These are phyloP conservation scores for Drosophila anomalata DNA, from an alignment of 2,888 invertebrate species.

Conservation along the genomic window DNA sequence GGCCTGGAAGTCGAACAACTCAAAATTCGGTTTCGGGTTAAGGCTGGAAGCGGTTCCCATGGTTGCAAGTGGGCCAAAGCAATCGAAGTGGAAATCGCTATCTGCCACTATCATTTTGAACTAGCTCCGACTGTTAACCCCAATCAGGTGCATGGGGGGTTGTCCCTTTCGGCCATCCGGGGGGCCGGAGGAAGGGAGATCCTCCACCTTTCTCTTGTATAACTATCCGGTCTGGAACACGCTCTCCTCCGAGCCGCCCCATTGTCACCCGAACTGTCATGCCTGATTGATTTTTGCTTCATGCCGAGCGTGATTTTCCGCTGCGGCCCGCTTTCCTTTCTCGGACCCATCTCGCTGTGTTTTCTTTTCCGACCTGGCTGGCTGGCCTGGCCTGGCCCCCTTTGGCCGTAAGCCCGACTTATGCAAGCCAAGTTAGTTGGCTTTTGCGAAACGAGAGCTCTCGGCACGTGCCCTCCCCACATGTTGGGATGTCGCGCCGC, in stretches of 20 bases:
- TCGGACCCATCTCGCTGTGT: background rate
- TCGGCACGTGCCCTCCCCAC: conserved; percentile 34
- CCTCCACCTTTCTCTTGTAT: conserved; percentile 11
- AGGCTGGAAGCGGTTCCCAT: background rate
- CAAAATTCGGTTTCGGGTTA: background rate
- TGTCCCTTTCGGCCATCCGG: too few relatives aligned
- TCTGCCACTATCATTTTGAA: background rate
- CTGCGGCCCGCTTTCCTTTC: conserved; percentile 23
- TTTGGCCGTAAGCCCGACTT: conserved; percentile 14
- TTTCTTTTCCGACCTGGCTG: conserved; percentile 6
- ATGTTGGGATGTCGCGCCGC: conserved; percentile 1
- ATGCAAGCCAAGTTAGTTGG: conserved; percentile 24
- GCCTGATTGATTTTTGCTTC: conserved; percentile 35
- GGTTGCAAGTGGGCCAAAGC: background rate
- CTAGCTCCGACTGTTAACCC: too few relatives aligned
- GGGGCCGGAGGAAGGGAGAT: background rate
- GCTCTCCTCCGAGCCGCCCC: too few relatives aligned
- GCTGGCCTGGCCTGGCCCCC: background rate
- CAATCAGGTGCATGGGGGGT: too few relatives aligned
- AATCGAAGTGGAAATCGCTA: background rate
- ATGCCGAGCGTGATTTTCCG: conserved; percentile 34
- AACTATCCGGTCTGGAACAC: conserved; percentile 2
- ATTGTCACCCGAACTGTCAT: conserved; percentile 8
- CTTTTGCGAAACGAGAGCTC: conserved; percentile 24
- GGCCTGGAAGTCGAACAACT: background rate